These are phyloP conservation scores for Thymelicus sylvestris DNA, from an alignment of 2,888 invertebrate species.

Conservation along the genomic window DNA sequence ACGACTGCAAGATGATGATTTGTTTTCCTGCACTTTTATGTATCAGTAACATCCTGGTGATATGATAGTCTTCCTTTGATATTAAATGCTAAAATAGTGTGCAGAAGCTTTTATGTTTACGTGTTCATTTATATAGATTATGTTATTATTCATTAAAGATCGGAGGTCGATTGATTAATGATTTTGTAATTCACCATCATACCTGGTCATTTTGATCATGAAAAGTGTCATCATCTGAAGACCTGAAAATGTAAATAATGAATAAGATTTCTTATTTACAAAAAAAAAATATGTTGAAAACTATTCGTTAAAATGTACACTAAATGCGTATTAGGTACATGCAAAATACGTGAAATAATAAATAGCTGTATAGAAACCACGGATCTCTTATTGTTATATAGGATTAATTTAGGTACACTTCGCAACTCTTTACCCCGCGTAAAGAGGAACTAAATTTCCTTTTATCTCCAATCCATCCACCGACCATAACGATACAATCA, in stretches of 20 bases:
- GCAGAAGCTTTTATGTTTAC: neutral
- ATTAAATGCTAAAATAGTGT: neutral
- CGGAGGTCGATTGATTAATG: neutral
- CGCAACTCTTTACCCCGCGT: too few species aligned
- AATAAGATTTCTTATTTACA: neutral
- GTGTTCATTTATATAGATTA: neutral
- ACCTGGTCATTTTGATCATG: neutral
- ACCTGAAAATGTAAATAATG: conserved; percentile 1
- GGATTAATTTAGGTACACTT: too few species aligned
- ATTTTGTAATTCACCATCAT: neutral
- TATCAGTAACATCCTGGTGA: neutral
- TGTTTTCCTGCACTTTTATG: neutral
- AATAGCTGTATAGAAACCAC: too few species aligned
- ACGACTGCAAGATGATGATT: neutral
- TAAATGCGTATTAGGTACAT: neutral
- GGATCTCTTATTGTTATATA: too few species aligned
- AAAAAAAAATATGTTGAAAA: neutral
- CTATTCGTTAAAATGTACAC: neutral
- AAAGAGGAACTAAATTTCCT: too few species aligned
- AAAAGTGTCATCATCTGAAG: neutral
- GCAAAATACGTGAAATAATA: neutral
- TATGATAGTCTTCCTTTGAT: neutral
- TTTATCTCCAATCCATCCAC: too few species aligned
- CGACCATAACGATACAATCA: too few species aligned
- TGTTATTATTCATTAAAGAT: neutral